Evolutionary conservation across 1,140 invertebrate genomes (phyloP), one percentile per base, ranked within the genome.

Genomic region (Dufourea novaeangliae): DNA sequence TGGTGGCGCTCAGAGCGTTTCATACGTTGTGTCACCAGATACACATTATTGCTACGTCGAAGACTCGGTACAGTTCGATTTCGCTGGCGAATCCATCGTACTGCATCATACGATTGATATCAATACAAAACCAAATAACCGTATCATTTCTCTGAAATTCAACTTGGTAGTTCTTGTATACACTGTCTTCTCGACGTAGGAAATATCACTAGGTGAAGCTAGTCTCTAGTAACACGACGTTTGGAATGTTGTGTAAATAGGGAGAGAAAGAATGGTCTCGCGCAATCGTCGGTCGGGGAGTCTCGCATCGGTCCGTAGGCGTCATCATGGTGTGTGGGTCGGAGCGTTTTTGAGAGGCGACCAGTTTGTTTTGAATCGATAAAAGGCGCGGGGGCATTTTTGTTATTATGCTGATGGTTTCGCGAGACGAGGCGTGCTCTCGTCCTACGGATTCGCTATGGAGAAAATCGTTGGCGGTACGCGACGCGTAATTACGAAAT

Each of bases 281-380:
- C 39, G n/a, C 59, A 68, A 78, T 79, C 44, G 50, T 71, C 44
- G 37, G 70, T 64, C 44, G 27, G 59, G 44, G 59, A 73, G 70
- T 73, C 39, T 67, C 39, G 44, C 54, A 74, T 80, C 37, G 39
- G 78, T 50, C 64, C 52, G 85, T 85, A 86, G 82, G 85, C 84
- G 84, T 88, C 87, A 85, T 79, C 70, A 86, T 87, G 87, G 79
- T 88, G 82, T 71, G 80, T 88, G 74, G 74, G 71, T 27, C 6
- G 44, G 25, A 79, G 62, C 80, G 77, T 78, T 85, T 80, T 80
- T 78, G 71, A 74, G 57, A 63, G 37, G 32, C 39, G 46, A 59
- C 32, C 32, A 79, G 84, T 85, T 88, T 88, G 87, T 89, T 89
- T 87, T 89, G 56, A 87, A 73, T 66, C 78, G 73, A 84, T 66